These are phyloP conservation scores for Anolis apletophallus DNA, from an alignment of 2,797 vertebrate genomes.

Conservation along the genomic window DNA sequence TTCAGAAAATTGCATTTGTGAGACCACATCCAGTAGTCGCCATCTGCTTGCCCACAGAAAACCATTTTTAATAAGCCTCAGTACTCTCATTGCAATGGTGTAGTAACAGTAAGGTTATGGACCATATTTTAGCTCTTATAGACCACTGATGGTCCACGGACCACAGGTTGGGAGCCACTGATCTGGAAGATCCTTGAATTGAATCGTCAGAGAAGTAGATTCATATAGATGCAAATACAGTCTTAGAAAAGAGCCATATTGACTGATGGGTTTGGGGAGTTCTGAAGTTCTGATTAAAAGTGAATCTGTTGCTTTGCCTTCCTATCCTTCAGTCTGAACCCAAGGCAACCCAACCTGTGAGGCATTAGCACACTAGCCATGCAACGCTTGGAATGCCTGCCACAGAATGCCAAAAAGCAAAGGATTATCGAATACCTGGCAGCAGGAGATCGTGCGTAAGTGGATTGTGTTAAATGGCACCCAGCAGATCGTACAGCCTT, in stretches of 20 bases:
- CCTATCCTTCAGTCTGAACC: neutral
- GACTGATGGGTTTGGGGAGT: too few relatives aligned
- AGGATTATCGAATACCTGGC: neutral
- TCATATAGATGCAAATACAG: neutral
- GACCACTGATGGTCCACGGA: too few relatives aligned
- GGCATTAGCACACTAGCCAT: neutral
- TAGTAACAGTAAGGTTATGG: too few relatives aligned
- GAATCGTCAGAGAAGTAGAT: neutral
- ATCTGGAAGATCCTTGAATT: neutral
- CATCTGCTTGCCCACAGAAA: too few relatives aligned
- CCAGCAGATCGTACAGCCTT: too few relatives aligned
- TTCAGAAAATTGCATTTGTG: too few relatives aligned
- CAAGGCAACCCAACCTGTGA: neutral
- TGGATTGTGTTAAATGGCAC: neutral
- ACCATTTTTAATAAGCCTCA: too few relatives aligned
- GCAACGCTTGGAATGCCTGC: neutral
- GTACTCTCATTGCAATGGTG: too few relatives aligned
- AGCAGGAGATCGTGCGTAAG: neutral
- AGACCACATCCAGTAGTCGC: too few relatives aligned
- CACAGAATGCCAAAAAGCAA: neutral
- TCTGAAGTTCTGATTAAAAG: neutral
- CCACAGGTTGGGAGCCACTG: too few relatives aligned
- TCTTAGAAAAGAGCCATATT: too few relatives aligned
- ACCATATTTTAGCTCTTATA: too few relatives aligned
- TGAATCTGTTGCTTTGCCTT: neutral